Conservation (phyloP, 2,888 invertebrate species). For the Pristionchus arcanus region DNA sequence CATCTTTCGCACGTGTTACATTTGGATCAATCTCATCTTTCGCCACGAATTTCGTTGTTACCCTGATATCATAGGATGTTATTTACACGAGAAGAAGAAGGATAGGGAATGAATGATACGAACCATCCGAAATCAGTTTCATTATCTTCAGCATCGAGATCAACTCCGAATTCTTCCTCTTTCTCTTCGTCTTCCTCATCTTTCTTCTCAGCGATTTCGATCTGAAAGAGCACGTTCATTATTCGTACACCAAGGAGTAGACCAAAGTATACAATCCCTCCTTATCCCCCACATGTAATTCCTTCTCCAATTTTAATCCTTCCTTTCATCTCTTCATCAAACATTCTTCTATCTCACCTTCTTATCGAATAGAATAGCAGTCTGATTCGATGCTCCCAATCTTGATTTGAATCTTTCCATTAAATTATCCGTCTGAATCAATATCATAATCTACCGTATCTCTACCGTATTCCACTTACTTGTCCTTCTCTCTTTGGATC, state of each 20-base stretch:
- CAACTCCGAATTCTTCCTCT: constrained; percentile 79
- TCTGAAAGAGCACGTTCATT: constrained; percentile 76
- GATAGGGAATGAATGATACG: background rate
- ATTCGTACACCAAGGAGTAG: constrained; percentile 56
- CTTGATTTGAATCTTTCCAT: constrained; percentile 88
- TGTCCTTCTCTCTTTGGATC: constrained; percentile 74
- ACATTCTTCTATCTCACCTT: constrained; percentile 59
- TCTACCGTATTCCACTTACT: constrained; percentile 58
- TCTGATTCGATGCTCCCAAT: constrained; percentile 68
- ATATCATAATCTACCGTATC: constrained; percentile 19
- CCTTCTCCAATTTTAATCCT: constrained; percentile 8
- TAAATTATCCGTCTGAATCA: constrained; percentile 86
- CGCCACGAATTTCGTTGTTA: constrained; percentile 72
- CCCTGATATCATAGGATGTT: constrained; percentile 57
- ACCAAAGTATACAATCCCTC: background rate
- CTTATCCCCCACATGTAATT: constrained; percentile 58
- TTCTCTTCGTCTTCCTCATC: constrained; percentile 60
- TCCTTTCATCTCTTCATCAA: constrained; percentile 21
- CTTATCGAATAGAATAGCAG: constrained; percentile 81
- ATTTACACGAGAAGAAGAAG: background rate
- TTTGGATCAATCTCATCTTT: constrained; percentile 69
- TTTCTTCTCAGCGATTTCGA: constrained; percentile 71
- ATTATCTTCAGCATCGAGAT: constrained; percentile 78
- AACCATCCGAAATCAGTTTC: constrained; percentile 68
- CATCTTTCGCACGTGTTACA: constrained; percentile 78